Evolutionary conservation across 2,797 vertebrate species (phyloP).

Genomic region (Gambelia wislizenii): DNA sequence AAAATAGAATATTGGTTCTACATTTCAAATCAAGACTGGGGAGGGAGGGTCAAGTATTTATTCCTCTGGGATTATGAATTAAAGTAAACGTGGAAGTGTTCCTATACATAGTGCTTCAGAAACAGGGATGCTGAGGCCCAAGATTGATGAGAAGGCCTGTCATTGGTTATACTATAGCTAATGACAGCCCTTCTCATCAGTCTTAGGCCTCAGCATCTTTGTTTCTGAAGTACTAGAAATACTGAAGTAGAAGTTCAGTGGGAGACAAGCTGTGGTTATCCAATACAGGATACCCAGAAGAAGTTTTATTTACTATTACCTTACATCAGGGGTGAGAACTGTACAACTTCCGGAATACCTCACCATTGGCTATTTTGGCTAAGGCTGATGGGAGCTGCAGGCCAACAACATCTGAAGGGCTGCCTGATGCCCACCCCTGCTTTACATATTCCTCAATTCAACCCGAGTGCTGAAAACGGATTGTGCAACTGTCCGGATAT

Average conservation of each 20-base stretch:
- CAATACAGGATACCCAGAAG: neutral
- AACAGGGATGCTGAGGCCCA: neutral
- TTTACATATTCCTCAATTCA: neutral
- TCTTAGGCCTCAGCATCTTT: no score
- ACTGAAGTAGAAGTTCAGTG: neutral
- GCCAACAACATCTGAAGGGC: no score
- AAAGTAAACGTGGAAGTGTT: neutral
- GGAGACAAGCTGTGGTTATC: neutral
- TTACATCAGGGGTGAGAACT: neutral
- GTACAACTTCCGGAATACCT: no score
- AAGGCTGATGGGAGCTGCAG: no score
- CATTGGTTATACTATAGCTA: neutral
- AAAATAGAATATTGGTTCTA: constrained; percentile 1
- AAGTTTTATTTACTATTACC: neutral
- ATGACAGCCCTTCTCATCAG: no score
- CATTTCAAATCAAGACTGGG: neutral
- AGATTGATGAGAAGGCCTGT: neutral
- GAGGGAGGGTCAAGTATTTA: neutral
- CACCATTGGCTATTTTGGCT: no score
- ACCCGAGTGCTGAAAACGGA: neutral
- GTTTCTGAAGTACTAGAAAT: no score
- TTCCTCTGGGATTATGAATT: neutral
- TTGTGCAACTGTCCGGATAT: neutral
- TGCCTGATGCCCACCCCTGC: no score
- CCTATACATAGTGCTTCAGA: neutral